A percentile compares a stretch with the other conserved stretches of the same genome.
Evolutionary conservation across 2,797 vertebrate species (phyloP).

Genomic region (Lutjanus argentimaculatus): DNA sequence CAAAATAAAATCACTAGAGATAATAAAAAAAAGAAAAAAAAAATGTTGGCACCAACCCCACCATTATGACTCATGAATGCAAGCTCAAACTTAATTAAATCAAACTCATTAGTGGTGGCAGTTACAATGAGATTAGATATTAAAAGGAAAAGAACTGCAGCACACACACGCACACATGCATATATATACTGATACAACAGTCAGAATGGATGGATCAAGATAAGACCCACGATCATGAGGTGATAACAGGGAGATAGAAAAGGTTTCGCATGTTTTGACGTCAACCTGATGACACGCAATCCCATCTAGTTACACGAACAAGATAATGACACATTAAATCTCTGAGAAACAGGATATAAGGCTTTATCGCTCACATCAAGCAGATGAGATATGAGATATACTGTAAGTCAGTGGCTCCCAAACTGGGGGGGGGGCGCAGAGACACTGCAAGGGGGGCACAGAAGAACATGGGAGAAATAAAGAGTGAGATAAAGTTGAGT

Average conservation of each 20-base stretch:
- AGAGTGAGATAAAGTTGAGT: no score
- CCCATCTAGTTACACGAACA: background rate
- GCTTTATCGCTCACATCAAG: constrained; percentile 24
- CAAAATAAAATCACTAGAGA: background rate
- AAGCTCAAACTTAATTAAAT: constrained; percentile 23
- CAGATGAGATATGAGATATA: constrained; percentile 30
- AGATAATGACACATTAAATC: constrained; percentile 27
- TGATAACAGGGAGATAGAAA: constrained; percentile 17
- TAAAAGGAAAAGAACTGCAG: constrained; percentile 5
- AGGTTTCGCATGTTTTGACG: constrained; percentile 20
- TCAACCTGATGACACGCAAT: constrained; percentile 13
- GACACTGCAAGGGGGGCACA: no score
- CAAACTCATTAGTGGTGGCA: constrained; percentile 14
- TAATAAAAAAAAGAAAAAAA: background rate
- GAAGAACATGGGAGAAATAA: no score
- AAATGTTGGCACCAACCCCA: background rate
- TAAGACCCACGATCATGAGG: constrained; percentile 19
- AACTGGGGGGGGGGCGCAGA: no score
- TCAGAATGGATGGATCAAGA: constrained; percentile 16
- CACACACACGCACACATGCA: background rate
- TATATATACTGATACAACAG: background rate
- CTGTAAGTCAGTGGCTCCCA: background rate
- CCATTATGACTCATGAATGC: background rate
- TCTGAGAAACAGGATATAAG: background rate
- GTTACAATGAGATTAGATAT: constrained; percentile 27